phyloP scores from a whole-genome alignment of 2,113 vertebrate species.

The Corythornis cristatus region DNA sequence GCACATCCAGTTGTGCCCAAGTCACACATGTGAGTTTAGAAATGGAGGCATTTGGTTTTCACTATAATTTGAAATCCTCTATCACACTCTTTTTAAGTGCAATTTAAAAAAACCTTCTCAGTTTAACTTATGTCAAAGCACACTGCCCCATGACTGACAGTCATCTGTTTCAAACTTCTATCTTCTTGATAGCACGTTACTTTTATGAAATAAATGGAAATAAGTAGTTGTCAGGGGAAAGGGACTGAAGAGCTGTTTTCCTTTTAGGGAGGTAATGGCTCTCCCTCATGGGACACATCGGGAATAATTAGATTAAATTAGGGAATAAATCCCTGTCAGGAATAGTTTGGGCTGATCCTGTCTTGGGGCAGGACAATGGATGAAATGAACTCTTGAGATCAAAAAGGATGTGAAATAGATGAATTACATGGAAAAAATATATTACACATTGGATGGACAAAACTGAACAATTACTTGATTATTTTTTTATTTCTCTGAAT shows the following conservation, averaged over 20 bases:
- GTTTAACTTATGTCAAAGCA: background rate
- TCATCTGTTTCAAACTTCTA: background rate
- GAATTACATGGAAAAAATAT: background rate
- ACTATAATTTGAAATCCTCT: background rate
- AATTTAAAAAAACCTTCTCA: background rate
- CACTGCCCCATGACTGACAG: background rate
- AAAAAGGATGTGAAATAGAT: background rate
- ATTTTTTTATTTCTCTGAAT: background rate
- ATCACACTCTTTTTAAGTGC: rapidly evolving
- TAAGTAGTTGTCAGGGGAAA: background rate
- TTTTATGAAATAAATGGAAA: background rate
- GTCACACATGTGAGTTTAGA: background rate
- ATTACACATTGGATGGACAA: background rate
- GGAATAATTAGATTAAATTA: background rate
- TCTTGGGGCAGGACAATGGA: background rate
- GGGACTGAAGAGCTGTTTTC: background rate
- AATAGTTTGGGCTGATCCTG: background rate
- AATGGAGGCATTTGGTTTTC: background rate
- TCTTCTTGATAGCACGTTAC: background rate
- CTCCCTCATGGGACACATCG: rapidly evolving
- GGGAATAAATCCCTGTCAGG: background rate
- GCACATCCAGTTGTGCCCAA: background rate
- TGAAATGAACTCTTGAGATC: background rate
- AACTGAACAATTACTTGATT: background rate
- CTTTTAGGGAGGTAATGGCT: background rate